Conservation (phyloP, 2,888 invertebrate genomes). For the Thysanoteuthis rhombus region DNA sequence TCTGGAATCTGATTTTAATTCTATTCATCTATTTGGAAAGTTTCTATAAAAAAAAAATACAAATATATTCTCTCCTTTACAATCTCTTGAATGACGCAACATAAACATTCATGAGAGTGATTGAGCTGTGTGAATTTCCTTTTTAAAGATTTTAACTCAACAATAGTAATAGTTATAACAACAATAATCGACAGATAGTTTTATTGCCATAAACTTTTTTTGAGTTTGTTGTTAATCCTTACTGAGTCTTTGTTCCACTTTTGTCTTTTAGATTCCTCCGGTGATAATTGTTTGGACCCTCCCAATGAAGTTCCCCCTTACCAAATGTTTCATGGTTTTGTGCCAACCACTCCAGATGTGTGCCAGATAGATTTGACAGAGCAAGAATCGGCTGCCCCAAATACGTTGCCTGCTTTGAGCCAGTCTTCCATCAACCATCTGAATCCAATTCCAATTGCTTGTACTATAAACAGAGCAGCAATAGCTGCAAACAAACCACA, state of each 20-base stretch:
- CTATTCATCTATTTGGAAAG: no score
- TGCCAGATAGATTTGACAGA: neutral
- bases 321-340: conserved; percentile 12
- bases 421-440: neutral
- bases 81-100: no score
- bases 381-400: neutral
- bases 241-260: neutral
- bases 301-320: neutral
- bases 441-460: neutral
- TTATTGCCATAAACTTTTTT: no score
- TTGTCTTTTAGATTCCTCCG: neutral
- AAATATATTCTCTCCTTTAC: no score
- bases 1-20: no score
- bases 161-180: no score
- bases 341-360: neutral
- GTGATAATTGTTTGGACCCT: neutral
- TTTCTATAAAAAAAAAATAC: no score
- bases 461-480: neutral
- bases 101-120: no score
- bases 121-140: no score
- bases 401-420: neutral
- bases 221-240: no score
- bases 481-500: neutral
- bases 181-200: no score
- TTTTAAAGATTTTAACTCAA: no score